Evolutionary conservation across 2,797 vertebrate genomes (phyloP), one percentile per base, ranked within the genome.

Genomic region (Parotocinclus haroldoi): DNA sequence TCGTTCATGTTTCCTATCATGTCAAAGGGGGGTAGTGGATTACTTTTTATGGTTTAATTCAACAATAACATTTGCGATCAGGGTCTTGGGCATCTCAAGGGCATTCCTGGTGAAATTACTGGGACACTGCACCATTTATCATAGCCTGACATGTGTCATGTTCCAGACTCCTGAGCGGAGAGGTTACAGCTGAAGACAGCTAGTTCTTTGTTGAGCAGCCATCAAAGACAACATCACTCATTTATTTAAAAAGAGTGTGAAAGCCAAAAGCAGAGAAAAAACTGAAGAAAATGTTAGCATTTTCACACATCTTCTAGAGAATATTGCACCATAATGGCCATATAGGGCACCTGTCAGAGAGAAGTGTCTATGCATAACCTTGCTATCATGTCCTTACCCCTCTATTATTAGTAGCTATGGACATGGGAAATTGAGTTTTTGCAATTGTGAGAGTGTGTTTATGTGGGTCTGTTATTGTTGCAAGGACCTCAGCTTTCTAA

Each of bases 121-220:
- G 95, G 94, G 93, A 92, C 93, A 94, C 92, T 86, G 91, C 91
- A 91, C 95, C 95, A 98, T 98, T 99, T 99, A 98, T 99, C 96
- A 98, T 94, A 94, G 93, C 87, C 95, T 98, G 95, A 98, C 96
- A 97, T 95, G 93, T 98, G 96, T 98, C 96, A 99, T 97, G 95
- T 96, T 96, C 93, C 93, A 93, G 93, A 91, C 94, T 94, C 93
- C 90, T 87, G 92, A 91, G 93, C 90, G 87, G 89, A 96, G 94
- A 96, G 95, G 95, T 98, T 97, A 97, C 93, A 93, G 93, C 94
- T 93, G 92, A 92, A 90, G 92, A 93, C 92, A 95, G 94, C 93
- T 93, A 92, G 78, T 84, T 88, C 94, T 96, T 94, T 96, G 95
- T 96, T 96, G 95, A 96, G 96, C 94, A 93, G 93, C 93, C 88